phyloP scores from a whole-genome alignment of 2,888 invertebrate species.

The Ametastegia equiseti region DNA sequence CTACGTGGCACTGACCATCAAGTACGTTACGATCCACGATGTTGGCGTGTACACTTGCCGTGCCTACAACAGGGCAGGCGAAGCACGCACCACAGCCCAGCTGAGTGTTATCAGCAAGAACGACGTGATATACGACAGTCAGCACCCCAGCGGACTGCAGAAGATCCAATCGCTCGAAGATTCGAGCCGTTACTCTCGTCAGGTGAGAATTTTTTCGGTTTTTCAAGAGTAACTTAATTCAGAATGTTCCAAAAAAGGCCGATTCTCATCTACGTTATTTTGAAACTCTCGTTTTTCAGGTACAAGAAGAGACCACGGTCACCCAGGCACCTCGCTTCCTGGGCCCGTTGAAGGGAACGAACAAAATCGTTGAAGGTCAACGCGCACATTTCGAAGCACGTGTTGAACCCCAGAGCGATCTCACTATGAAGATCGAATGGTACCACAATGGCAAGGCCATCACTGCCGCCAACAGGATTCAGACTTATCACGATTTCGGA shows the following conservation, averaged over 20 bases:
- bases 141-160: slow-evolving; percentile 94
- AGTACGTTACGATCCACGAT: slow-evolving; percentile 93
- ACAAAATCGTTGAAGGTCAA: slow-evolving; percentile 95
- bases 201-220: slow-evolving; percentile 44
- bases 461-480: slow-evolving; percentile 92
- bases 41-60: slow-evolving; percentile 93
- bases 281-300: background rate
- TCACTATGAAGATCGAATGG: slow-evolving; percentile 96
- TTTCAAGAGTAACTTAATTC: background rate
- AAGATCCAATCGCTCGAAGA: slow-evolving; percentile 95
- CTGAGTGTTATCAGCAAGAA: slow-evolving; percentile 90
- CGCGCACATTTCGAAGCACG: slow-evolving; percentile 96
- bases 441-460: slow-evolving; percentile 96
- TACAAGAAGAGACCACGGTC: slow-evolving; percentile 86
- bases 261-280: background rate
- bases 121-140: slow-evolving; percentile 92
- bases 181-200: slow-evolving; percentile 83
- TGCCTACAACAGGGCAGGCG: slow-evolving; percentile 91
- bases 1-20: slow-evolving; percentile 95
- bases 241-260: background rate
- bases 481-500: slow-evolving; percentile 97
- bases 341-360: slow-evolving; percentile 94
- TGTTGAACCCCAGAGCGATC: slow-evolving; percentile 96
- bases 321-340: slow-evolving; percentile 92
- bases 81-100: slow-evolving; percentile 89